phyloP scores from a whole-genome alignment of 1,140 invertebrate genomes.

The Magallana gigas region DNA sequence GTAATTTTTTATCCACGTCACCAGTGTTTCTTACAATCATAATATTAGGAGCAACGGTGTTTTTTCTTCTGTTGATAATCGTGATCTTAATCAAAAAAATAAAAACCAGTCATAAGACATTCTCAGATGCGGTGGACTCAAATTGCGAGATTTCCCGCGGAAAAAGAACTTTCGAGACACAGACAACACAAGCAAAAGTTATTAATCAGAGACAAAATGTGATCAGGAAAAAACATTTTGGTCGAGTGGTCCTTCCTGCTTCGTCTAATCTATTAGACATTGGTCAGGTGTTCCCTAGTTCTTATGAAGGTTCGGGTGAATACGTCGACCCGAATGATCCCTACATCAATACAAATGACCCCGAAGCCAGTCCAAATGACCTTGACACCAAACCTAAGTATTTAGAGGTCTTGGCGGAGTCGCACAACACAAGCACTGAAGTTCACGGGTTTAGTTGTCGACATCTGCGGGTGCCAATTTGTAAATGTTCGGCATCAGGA shows the following conservation, averaged over 20 bases:
- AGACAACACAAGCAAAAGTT: not conserved
- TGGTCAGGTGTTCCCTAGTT: not conserved
- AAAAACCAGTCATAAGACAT: not conserved
- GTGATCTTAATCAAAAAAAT: not conserved
- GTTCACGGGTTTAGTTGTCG: not conserved
- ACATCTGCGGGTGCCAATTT: not conserved
- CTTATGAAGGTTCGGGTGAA: not conserved
- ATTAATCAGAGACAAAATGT: not conserved
- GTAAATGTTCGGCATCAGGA: not conserved
- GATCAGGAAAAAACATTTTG: conserved; percentile 6
- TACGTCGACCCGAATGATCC: not conserved
- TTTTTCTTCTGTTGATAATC: not conserved
- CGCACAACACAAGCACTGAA: not conserved
- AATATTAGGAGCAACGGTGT: not conserved
- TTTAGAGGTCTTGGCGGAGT: not conserved
- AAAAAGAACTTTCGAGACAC: too few species aligned
- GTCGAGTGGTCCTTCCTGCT: not conserved
- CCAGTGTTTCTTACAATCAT: not conserved
- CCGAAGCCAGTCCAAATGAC: not conserved
- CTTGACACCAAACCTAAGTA: not conserved
- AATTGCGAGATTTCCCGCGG: too few species aligned
- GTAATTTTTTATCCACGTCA: too few species aligned
- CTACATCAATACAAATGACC: not conserved
- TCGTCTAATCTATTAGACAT: not conserved
- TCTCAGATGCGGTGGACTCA: too few species aligned